Percentiles rank a stretch among this genome's conserved stretches.
phyloP scores from a whole-genome alignment of 2,113 vertebrate genomes.

The Apodemus sylvaticus region DNA sequence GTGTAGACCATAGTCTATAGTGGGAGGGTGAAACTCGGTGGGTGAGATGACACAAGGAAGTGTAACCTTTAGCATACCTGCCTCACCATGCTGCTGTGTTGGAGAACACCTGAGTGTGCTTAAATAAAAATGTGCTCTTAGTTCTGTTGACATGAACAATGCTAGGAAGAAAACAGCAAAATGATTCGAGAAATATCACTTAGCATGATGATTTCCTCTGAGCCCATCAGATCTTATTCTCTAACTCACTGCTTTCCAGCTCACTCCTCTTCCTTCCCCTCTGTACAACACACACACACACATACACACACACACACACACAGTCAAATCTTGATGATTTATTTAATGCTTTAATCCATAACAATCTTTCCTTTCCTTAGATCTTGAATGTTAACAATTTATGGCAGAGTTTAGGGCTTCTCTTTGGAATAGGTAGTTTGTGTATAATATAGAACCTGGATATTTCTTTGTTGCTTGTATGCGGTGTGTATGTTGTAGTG shows the following conservation, averaged over 20 bases:
- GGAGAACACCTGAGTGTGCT: neutral
- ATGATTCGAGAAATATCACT: neutral
- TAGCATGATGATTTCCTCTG: neutral
- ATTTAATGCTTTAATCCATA: neutral
- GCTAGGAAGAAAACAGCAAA: neutral
- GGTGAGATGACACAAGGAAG: neutral
- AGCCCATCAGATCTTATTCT: neutral
- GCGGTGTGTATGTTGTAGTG: neutral
- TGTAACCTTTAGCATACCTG: neutral
- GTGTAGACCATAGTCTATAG: neutral
- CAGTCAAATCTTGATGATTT: neutral
- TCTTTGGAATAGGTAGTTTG: neutral
- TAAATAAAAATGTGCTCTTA: neutral
- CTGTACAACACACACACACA: neutral
- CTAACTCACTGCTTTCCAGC: conserved; percentile 60
- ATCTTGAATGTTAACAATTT: neutral
- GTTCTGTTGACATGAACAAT: neutral
- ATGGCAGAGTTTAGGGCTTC: neutral
- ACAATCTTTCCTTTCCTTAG: neutral
- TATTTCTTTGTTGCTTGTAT: conserved; percentile 3
- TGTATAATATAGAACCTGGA: neutral
- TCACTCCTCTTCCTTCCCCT: conserved; percentile 83
- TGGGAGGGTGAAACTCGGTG: conserved; percentile 13
- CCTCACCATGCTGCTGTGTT: neutral
- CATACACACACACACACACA: neutral